Conservation (phyloP, 2,888 invertebrate species). For the Drosophila leonis region DNA sequence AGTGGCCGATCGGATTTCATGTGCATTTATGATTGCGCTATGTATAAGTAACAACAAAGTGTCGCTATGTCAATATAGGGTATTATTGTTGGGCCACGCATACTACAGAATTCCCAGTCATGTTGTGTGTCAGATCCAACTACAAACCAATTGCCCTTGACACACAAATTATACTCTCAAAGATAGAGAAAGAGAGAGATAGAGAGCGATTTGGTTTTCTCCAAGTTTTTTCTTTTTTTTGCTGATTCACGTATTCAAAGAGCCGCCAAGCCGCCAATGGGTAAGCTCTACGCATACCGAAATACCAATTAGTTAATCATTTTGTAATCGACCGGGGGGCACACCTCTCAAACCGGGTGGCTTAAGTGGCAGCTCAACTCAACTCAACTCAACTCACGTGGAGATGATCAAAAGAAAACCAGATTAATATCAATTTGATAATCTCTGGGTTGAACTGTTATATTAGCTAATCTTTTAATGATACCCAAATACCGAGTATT, state of each 20-base stretch:
- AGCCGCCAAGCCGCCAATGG: neutral
- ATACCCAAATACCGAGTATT: too few relatives aligned
- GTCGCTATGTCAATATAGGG: too few relatives aligned
- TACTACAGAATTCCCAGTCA: too few relatives aligned
- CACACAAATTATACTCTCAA: neutral
- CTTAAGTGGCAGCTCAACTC: neutral
- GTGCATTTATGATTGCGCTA: too few relatives aligned
- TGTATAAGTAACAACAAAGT: too few relatives aligned
- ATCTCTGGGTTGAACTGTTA: neutral
- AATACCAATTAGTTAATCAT: conserved; percentile 7
- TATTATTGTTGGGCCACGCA: too few relatives aligned
- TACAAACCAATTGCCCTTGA: neutral
- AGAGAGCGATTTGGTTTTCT: neutral
- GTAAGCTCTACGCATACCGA: conserved; percentile 3
- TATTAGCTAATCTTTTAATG: neutral
- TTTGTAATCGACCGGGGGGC: conserved; percentile 1
- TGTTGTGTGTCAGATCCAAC: neutral
- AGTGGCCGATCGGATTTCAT: too few relatives aligned
- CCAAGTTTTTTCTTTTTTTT: neutral
- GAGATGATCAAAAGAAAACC: neutral
- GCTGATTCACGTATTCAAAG: conserved; percentile 3
- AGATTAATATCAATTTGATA: neutral
- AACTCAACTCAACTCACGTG: neutral
- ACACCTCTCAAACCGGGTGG: conserved; percentile 2
- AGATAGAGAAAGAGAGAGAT: neutral